Conservation (phyloP, 2,888 invertebrate genomes). For the Drosophila dives region DNA sequence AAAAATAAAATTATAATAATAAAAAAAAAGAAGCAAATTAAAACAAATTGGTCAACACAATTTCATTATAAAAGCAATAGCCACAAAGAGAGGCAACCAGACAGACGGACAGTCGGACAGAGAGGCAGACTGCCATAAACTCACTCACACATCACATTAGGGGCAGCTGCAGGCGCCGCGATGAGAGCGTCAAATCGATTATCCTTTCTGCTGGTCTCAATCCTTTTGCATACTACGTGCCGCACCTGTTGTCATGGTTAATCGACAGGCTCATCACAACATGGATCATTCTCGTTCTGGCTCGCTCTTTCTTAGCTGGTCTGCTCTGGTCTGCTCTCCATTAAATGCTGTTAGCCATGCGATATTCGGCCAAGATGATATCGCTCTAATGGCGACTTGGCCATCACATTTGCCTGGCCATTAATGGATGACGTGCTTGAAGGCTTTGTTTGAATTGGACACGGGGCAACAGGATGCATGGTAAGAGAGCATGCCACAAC, state of each 20-base stretch:
- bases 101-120: not conserved
- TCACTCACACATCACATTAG: slow-evolving; percentile 59
- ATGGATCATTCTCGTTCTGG: slow-evolving; percentile 2
- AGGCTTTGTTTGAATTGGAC: slow-evolving; percentile 50
- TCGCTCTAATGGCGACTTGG: slow-evolving; percentile 71
- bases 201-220: slow-evolving; percentile 58
- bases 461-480: slow-evolving; percentile 34
- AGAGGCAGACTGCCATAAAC: not conserved
- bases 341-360: slow-evolving; percentile 64
- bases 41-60: slow-evolving; percentile 78
- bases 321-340: not conserved
- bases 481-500: slow-evolving; percentile 28
- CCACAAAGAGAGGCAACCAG: slow-evolving; percentile 25
- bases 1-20: not conserved
- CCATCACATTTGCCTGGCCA: slow-evolving; percentile 53
- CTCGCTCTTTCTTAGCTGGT: not conserved
- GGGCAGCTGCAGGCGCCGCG: slow-evolving; percentile 72
- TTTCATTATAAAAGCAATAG: slow-evolving; percentile 77
- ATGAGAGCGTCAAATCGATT: slow-evolving; percentile 63
- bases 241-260: slow-evolving; percentile 76
- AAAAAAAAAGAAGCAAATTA: slow-evolving; percentile 55
- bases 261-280: slow-evolving; percentile 63
- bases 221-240: slow-evolving; percentile 75
- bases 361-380: slow-evolving; percentile 43
- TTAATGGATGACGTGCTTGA: slow-evolving; percentile 52